Conservation (phyloP, 2,797 vertebrate species). For the Acropternis orthonyx region DNA sequence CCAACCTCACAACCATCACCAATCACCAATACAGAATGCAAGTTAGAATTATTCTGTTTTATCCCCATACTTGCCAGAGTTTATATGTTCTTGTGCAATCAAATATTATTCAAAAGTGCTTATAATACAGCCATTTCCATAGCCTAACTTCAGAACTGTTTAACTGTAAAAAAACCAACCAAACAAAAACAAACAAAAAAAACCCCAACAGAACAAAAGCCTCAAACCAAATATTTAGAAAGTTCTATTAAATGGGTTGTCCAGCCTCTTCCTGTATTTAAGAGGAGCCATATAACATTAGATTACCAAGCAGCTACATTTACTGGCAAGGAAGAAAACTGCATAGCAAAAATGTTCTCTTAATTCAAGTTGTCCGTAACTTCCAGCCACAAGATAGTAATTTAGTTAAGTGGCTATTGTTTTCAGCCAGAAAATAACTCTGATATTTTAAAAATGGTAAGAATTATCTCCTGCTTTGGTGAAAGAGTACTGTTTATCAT, state of each 20-base stretch:
- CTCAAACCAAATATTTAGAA: neutral
- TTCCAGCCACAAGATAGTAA: neutral
- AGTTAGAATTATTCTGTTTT: neutral
- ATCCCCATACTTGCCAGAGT: neutral
- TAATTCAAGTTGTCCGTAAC: neutral
- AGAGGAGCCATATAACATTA: neutral
- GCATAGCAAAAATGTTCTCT: neutral
- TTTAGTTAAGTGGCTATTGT: neutral
- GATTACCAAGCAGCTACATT: neutral
- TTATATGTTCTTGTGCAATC: neutral
- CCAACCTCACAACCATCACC: neutral
- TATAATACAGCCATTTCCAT: rapidly evolving
- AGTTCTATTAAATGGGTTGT: neutral
- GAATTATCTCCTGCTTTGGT: neutral
- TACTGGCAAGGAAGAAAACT: neutral
- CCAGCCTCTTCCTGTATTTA: neutral
- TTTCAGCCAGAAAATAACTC: neutral
- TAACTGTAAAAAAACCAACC: neutral
- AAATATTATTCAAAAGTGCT: neutral
- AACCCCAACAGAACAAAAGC: rapidly evolving
- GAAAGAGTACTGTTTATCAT: neutral
- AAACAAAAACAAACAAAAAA: neutral
- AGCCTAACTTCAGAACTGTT: neutral
- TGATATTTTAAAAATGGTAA: neutral
- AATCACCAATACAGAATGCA: neutral